Evolutionary conservation across 2,113 vertebrate species (phyloP).

Genomic region (Pollachius pollachius): DNA sequence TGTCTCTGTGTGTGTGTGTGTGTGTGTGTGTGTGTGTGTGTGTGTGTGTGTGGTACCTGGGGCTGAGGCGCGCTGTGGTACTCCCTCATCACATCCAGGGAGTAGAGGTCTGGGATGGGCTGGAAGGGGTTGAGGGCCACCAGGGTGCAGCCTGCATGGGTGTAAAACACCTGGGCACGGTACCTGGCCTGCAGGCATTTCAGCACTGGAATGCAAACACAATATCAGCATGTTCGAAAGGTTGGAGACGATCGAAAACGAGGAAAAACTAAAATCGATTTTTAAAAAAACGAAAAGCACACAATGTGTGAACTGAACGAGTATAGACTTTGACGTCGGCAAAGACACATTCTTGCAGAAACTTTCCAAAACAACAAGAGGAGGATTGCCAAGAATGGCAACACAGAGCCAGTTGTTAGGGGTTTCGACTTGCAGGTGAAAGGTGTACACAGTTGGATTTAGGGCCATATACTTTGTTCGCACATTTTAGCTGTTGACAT

Average conservation of each 20-base stretch:
- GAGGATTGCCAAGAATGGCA: too few species aligned
- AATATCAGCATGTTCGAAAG: background rate
- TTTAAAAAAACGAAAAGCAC: too few species aligned
- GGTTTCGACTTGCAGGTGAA: too few species aligned
- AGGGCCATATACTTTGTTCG: too few species aligned
- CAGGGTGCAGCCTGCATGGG: constrained; percentile 93
- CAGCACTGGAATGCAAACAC: constrained; percentile 76
- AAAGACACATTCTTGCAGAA: too few species aligned
- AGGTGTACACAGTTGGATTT: too few species aligned
- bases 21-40: background rate
- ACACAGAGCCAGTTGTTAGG: too few species aligned
- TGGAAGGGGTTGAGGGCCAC: constrained; percentile 96
- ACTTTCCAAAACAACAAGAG: too few species aligned
- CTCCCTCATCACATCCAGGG: constrained; percentile 85
- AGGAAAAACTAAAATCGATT: too few species aligned
- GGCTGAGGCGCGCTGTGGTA: constrained; percentile 83
- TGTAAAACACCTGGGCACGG: constrained; percentile 81
- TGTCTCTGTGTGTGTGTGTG: too few species aligned
- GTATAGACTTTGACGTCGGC: background rate
- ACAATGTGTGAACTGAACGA: background rate
- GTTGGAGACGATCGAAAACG: background rate
- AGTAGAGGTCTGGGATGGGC: constrained; percentile 83
- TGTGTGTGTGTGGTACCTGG: constrained; percentile 75
- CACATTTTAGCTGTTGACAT: too few species aligned
- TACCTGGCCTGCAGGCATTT: constrained; percentile 95